Percentiles rank a stretch among this genome's conserved stretches.
These are phyloP conservation scores for Hylomyscus alleni DNA, from an alignment of 2,797 vertebrate species.

Conservation along the genomic window DNA sequence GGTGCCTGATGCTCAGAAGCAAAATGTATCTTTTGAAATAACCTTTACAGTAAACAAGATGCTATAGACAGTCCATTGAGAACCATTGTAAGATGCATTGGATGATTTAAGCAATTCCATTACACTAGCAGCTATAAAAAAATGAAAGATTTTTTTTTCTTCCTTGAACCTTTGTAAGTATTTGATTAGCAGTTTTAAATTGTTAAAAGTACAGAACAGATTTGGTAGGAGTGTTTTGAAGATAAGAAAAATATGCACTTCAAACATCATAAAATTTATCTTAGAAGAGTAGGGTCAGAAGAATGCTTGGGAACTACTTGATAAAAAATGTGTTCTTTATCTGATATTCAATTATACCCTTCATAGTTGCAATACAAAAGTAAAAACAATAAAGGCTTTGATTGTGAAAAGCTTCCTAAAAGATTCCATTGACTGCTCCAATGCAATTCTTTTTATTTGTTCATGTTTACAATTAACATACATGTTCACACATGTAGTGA, in stretches of 20 bases:
- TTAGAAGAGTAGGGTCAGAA: background rate
- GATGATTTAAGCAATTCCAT: background rate
- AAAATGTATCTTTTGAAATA: background rate
- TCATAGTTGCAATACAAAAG: background rate
- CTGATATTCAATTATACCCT: background rate
- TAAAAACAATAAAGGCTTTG: background rate
- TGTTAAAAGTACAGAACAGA: background rate
- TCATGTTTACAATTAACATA: background rate
- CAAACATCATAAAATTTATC: background rate
- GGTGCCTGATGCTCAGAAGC: background rate
- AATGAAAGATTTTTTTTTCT: background rate
- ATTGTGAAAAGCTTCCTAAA: conserved; percentile 1
- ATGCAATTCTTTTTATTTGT: background rate
- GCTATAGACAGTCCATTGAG: background rate
- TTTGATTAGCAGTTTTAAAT: background rate
- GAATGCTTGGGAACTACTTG: background rate
- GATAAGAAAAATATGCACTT: background rate
- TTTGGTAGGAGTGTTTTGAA: conserved; percentile 18
- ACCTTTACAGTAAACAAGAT: background rate
- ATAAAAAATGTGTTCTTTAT: background rate
- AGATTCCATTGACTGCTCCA: background rate
- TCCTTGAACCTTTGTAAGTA: background rate
- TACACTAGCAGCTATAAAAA: background rate
- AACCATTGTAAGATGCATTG: background rate
- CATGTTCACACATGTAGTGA: background rate